Evolutionary conservation across 37 sponge, comb jelly and placozoan genomes (phyloP), one percentile per base, ranked within the genome.

Genomic region (Beroe forskalii): DNA sequence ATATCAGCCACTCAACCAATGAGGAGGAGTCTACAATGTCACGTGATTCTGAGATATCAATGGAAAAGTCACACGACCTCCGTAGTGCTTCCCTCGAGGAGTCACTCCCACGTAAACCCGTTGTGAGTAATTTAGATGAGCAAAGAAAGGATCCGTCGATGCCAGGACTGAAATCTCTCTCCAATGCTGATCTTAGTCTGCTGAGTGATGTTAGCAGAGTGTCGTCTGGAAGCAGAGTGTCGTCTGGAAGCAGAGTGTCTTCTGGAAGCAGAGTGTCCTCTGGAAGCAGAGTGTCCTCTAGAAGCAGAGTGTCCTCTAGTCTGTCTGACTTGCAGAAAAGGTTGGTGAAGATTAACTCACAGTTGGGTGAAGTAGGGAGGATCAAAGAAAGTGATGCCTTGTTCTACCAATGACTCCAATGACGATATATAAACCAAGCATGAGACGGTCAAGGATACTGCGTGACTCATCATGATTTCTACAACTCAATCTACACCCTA

Each of bases 291-390:
- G 17, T 23, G 17, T 64, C 66, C 14, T n/a, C 66, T 22, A 20
- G 66, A 27, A 64, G 31, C 17, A 27, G 4, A 6, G 55, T 3
- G 9, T 80, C 86, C 8, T 80, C 86, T 3, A n/a, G 55, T 22
- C 86, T 41, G n/a, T 44, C 55, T 41, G 86, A 80, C 40, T 37
- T 80, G 43, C 86, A 80, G 55, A 80, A 27, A 44, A 43, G 35
- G 28, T 48, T 80, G n/a, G 86, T 48, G 48, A 35, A 37, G 31
- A 80, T 80, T 6, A 80, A 80, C 86, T 80, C 86, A 22, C 86
- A 80, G 28, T 25, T 80, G 25, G 42, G 86, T 44, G 86, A 80
- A 48, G 42, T 80, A 28, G 86, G 35, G 27, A 17, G 27, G 55
- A 80, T 80, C 42, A 80, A 80, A 43, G 55, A 80, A 9, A 80